Conservation (phyloP, 2,888 invertebrate genomes). For the Sussaba pulchella region DNA sequence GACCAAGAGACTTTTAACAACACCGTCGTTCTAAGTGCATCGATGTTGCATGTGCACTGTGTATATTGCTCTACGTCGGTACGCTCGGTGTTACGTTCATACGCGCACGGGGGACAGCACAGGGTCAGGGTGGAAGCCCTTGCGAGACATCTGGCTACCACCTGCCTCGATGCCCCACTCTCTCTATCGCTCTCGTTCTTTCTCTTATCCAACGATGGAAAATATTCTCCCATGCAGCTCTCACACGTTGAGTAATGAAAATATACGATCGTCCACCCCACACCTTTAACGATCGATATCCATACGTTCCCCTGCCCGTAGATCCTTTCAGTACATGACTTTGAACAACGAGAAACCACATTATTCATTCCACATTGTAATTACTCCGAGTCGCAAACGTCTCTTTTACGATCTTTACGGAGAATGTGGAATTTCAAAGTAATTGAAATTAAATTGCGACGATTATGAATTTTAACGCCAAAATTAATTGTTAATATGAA, state of each 20-base stretch:
- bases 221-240: conserved; percentile 13
- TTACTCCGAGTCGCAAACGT: no score
- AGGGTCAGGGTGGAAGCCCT: conserved; percentile 79
- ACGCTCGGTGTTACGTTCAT: conserved; percentile 57
- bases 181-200: conserved; percentile 23
- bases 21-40: conserved; percentile 35
- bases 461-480: no score
- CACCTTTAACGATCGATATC: not conserved
- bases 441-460: no score
- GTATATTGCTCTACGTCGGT: conserved; percentile 49
- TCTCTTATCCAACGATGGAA: conserved; percentile 6
- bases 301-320: not conserved
- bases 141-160: conserved; percentile 83
- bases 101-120: conserved; percentile 52
- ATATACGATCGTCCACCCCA: not conserved
- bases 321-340: no score
- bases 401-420: no score
- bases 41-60: conserved; percentile 31
- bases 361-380: no score
- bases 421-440: no score
- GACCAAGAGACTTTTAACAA: conserved; percentile 27
- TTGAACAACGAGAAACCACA: no score
- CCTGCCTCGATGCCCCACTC: conserved; percentile 81
- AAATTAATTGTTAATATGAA: no score
- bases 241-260: conserved; percentile 25